A percentile compares a stretch with the other conserved stretches of the same genome.
phyloP scores from a whole-genome alignment of 1,140 invertebrate genomes.

The Stegodyphus dumicola region DNA sequence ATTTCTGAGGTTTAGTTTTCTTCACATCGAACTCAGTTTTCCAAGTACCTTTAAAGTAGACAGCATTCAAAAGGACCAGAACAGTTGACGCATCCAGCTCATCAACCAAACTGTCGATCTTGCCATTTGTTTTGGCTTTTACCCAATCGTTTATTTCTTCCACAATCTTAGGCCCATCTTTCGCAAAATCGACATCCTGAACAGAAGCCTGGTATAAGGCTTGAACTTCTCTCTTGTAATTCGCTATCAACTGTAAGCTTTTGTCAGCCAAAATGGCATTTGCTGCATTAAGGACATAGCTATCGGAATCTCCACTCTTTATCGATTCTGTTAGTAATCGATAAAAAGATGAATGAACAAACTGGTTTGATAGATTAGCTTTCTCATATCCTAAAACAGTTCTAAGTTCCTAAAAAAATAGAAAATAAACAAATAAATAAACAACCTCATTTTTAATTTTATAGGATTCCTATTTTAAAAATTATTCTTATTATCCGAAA shows the following conservation, averaged over 20 bases:
- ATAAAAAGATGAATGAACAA: background rate
- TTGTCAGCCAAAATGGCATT: background rate
- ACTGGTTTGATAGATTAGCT: background rate
- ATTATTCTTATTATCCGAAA: no score
- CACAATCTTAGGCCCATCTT: background rate
- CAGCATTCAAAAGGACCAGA: slow-evolving; percentile 82
- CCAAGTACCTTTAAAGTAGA: slow-evolving; percentile 90
- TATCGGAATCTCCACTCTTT: background rate
- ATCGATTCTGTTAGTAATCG: background rate
- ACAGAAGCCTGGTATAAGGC: background rate
- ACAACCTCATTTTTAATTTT: background rate
- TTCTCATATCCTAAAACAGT: background rate
- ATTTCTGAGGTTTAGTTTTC: slow-evolving; percentile 68
- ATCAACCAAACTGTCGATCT: slow-evolving; percentile 77
- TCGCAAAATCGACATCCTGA: slow-evolving; percentile 17
- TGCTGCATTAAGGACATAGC: background rate
- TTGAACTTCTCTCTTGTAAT: background rate
- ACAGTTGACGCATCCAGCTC: slow-evolving; percentile 72
- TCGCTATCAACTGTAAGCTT: background rate
- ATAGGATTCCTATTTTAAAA: background rate
- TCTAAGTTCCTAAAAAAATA: background rate
- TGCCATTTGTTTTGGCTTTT: slow-evolving; percentile 77
- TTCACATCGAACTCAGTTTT: slow-evolving; percentile 75
- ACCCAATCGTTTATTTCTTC: slow-evolving; percentile 82
- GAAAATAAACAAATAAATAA: background rate